phyloP scores from a whole-genome alignment of 2,797 vertebrate genomes.

The Odontamblyopus lacepedii region DNA sequence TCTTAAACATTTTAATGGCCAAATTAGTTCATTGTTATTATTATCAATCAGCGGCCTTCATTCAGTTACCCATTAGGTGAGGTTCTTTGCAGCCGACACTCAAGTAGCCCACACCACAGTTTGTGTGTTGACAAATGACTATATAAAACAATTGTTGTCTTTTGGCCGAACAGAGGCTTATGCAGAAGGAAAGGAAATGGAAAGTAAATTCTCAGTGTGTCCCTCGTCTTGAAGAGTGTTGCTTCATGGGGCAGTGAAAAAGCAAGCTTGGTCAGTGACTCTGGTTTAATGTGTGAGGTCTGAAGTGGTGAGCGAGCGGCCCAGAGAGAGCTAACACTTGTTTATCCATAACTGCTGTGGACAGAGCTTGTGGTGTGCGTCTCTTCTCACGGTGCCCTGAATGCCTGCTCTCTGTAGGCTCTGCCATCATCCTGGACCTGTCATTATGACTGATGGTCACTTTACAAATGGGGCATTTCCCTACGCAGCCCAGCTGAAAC shows the following conservation, averaged over 20 bases:
- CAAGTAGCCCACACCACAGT: too few relatives aligned
- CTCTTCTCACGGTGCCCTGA: conserved; percentile 36
- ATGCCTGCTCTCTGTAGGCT: conserved; percentile 44
- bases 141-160: not conserved
- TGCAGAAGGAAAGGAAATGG: not conserved
- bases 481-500: conserved; percentile 37
- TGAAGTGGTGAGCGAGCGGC: conserved; percentile 63
- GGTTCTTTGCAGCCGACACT: not conserved
- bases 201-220: not conserved
- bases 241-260: conserved; percentile 2
- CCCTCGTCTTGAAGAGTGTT: not conserved
- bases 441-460: conserved; percentile 68
- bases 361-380: conserved; percentile 65
- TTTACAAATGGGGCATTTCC: conserved; percentile 62
- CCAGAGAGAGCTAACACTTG: conserved; percentile 44
- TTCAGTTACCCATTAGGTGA: not conserved
- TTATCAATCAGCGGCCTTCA: not conserved
- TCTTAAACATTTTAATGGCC: not conserved
- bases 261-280: conserved; percentile 13
- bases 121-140: not conserved
- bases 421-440: conserved; percentile 50
- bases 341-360: conserved; percentile 61
- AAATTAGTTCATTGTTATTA: not conserved
- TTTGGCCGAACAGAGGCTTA: not conserved
- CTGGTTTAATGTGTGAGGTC: conserved; percentile 68